phyloP scores from a whole-genome alignment of 2,888 invertebrate species.

The Ophion slaviceki region DNA sequence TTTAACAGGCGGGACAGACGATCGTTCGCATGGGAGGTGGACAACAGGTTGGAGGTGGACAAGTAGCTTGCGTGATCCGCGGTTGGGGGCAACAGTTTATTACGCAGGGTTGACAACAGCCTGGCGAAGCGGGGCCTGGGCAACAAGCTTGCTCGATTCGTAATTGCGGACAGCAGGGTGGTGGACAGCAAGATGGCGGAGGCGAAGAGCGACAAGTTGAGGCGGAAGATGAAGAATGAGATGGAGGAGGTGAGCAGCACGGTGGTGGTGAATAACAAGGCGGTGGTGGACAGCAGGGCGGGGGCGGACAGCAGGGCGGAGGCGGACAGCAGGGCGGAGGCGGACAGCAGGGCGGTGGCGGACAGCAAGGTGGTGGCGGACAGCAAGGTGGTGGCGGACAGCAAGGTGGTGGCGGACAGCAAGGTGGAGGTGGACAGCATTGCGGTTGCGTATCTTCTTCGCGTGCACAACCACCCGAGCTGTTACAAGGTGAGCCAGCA shows the following conservation, averaged over 20 bases:
- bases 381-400: constrained; percentile 42
- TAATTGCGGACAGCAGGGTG: constrained; percentile 30
- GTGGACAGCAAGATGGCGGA: constrained; percentile 15
- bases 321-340: constrained; percentile 68
- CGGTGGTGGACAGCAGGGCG: constrained; percentile 44
- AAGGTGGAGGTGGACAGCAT: constrained; percentile 29
- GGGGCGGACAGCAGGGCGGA: constrained; percentile 71
- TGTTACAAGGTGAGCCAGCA: constrained; percentile 35
- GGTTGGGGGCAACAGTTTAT: constrained; percentile 47
- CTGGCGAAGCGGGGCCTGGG: constrained; percentile 45
- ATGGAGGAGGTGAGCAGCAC: not conserved
- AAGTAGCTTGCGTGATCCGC: constrained; percentile 51
- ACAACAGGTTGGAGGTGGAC: constrained; percentile 64
- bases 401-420: constrained; percentile 58
- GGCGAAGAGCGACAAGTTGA: constrained; percentile 1
- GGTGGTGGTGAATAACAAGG: not conserved
- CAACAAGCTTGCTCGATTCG: constrained; percentile 44
- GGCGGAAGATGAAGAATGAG: not conserved
- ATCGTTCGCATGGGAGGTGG: constrained; percentile 48
- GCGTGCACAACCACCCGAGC: constrained; percentile 30
- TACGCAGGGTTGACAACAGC: constrained; percentile 55
- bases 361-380: constrained; percentile 68
- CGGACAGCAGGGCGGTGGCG: constrained; percentile 47
- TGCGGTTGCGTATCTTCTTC: constrained; percentile 39
- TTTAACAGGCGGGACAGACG: constrained; percentile 54